Evolutionary conservation across 2,797 vertebrate genomes (phyloP).

Genomic region (Pygocentrus nattereri): DNA sequence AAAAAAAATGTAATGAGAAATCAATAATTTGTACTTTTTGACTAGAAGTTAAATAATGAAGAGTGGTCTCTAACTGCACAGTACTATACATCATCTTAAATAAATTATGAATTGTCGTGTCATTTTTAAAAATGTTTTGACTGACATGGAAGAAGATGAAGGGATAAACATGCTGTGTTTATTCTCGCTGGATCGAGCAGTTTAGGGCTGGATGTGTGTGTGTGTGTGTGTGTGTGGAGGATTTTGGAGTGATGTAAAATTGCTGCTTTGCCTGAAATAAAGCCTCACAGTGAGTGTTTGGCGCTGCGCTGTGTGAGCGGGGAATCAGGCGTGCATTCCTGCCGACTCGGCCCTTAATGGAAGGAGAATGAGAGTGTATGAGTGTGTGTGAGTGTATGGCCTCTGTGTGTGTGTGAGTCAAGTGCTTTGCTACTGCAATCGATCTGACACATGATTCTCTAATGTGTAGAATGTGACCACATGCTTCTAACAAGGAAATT

Average conservation of each 20-base stretch:
- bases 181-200: background rate
- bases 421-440: slow-evolving; percentile 42
- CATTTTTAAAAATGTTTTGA: too few species aligned
- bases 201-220: background rate
- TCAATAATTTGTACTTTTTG: too few species aligned
- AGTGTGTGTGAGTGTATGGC: slow-evolving; percentile 19
- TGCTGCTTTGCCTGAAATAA: slow-evolving; percentile 35
- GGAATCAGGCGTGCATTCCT: slow-evolving; percentile 16
- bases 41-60: too few species aligned
- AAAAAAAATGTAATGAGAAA: too few species aligned
- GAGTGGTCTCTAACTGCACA: too few species aligned
- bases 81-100: too few species aligned
- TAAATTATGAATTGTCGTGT: too few species aligned
- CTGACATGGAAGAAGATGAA: background rate
- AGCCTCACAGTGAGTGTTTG: slow-evolving; percentile 29
- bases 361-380: background rate
- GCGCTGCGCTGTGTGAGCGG: slow-evolving; percentile 12
- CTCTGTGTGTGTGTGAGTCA: slow-evolving; percentile 44
- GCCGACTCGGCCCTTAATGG: slow-evolving; percentile 26
- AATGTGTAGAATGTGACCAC: slow-evolving; percentile 39
- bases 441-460: slow-evolving; percentile 45
- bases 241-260: slow-evolving; percentile 35
- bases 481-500: slow-evolving; percentile 47
- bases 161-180: slow-evolving; percentile 11
- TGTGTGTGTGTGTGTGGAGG: background rate